These are phyloP conservation scores for Ptiloglossa arizonensis DNA, from an alignment of 1,140 invertebrate genomes.

Conservation along the genomic window DNA sequence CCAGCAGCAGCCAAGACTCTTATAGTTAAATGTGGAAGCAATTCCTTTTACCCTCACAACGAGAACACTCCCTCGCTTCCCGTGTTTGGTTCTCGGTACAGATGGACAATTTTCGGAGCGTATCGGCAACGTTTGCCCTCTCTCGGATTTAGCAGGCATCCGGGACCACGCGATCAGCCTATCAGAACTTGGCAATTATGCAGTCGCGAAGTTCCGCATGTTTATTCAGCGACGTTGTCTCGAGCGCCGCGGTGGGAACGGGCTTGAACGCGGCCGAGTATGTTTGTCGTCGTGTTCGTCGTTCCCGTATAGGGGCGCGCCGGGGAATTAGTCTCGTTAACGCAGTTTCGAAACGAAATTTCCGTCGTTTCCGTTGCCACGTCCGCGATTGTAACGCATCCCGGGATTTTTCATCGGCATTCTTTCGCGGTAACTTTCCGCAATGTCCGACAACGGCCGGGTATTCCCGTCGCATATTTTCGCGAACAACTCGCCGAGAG, in stretches of 20 bases:
- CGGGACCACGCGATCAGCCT: constrained; percentile 33
- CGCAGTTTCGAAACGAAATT: constrained; percentile 12
- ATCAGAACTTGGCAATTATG: constrained; percentile 59
- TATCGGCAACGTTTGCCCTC: constrained; percentile 27
- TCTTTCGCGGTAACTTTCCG: neutral
- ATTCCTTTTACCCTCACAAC: too few species aligned
- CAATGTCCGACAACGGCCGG: neutral
- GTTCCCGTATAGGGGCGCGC: neutral
- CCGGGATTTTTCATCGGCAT: neutral
- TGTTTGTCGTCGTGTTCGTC: constrained; percentile 7
- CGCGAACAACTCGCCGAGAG: neutral
- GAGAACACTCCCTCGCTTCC: neutral
- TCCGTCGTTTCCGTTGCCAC: neutral
- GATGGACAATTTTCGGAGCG: constrained; percentile 16
- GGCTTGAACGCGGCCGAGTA: constrained; percentile 12
- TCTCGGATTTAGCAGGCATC: constrained; percentile 39
- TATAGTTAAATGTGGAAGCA: too few species aligned
- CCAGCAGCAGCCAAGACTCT: too few species aligned
- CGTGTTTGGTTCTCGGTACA: too few species aligned
- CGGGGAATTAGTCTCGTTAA: constrained; percentile 3
- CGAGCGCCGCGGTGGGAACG: neutral
- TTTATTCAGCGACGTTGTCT: constrained; percentile 14
- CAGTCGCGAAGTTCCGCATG: constrained; percentile 50
- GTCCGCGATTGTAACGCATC: neutral
- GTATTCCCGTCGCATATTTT: neutral